phyloP scores from a whole-genome alignment of 2,113 vertebrate species.

The Fulica atra region DNA sequence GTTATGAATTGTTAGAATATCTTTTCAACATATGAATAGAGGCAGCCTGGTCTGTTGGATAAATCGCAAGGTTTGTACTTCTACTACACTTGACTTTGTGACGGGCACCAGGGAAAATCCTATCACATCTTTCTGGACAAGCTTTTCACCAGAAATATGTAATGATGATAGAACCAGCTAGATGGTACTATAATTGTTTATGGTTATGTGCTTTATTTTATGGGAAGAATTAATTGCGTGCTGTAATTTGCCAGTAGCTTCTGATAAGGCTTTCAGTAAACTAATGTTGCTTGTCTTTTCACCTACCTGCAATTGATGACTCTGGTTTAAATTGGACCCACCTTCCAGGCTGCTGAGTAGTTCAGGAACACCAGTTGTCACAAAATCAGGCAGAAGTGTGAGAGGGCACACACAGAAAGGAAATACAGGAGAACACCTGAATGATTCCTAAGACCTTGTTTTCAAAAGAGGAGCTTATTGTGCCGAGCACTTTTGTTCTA shows the following conservation, averaged over 20 bases:
- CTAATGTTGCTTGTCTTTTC: not conserved
- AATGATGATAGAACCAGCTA: not conserved
- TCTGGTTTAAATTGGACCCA: not conserved
- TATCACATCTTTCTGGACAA: not conserved
- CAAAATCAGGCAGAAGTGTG: not conserved
- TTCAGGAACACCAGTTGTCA: not conserved
- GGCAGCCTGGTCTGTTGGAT: not conserved
- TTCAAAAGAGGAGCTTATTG: not conserved
- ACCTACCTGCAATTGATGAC: fast-evolving
- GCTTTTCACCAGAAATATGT: not conserved
- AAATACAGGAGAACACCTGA: not conserved
- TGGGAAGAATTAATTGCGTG: not conserved
- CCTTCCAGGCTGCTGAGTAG: not conserved
- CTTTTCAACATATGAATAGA: not conserved
- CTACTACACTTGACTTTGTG: not conserved
- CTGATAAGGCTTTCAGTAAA: not conserved
- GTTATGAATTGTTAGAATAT: not conserved
- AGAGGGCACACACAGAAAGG: not conserved
- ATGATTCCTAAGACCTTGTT: not conserved
- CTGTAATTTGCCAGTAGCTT: not conserved
- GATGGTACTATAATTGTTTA: not conserved
- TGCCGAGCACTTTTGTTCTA: not conserved
- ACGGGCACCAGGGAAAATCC: not conserved
- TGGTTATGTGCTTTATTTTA: not conserved
- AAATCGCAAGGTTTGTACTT: not conserved